Conservation (phyloP, 2,888 invertebrate species). For the Neoscelio sp. region DNA sequence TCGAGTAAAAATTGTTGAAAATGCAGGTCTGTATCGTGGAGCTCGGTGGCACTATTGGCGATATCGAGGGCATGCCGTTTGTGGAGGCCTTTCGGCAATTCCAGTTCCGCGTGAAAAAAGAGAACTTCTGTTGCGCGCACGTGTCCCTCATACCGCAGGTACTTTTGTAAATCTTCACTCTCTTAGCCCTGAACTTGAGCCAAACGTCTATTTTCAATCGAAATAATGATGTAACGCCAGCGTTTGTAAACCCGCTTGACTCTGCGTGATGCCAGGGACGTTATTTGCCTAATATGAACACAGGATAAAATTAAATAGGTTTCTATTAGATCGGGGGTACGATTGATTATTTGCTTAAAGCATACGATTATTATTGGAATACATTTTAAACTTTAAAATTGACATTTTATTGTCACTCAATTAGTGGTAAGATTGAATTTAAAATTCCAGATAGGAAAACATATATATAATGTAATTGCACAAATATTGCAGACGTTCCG, state of each 20-base stretch:
- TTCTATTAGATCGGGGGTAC: not conserved
- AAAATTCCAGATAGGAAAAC: too few species aligned
- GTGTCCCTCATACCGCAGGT: conserved; percentile 98
- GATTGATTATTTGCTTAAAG: conserved; percentile 19
- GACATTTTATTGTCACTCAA: too few species aligned
- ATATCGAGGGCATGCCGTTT: conserved; percentile 99
- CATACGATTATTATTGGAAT: conserved; percentile 32
- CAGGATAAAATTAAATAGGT: conserved; percentile 48
- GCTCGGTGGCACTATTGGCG: conserved; percentile 99
- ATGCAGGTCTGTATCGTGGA: conserved; percentile 93
- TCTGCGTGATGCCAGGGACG: conserved; percentile 17
- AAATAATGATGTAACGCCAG: conserved; percentile 53
- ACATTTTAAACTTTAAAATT: not conserved
- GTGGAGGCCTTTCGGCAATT: conserved; percentile 99
- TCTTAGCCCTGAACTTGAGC: conserved; percentile 71
- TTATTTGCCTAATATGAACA: conserved; percentile 5
- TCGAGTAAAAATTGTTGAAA: too few species aligned
- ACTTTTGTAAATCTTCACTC: conserved; percentile 66
- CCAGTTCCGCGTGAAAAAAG: conserved; percentile 95
- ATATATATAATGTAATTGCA: too few species aligned
- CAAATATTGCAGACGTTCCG: too few species aligned
- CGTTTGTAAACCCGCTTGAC: conserved; percentile 16
- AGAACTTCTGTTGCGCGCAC: conserved; percentile 98
- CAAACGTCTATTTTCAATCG: conserved; percentile 70
- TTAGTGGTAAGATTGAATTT: too few species aligned